Base-by-base conservation (phyloP, 2,113 vertebrate species). In the Lasiurus borealis region DNA sequence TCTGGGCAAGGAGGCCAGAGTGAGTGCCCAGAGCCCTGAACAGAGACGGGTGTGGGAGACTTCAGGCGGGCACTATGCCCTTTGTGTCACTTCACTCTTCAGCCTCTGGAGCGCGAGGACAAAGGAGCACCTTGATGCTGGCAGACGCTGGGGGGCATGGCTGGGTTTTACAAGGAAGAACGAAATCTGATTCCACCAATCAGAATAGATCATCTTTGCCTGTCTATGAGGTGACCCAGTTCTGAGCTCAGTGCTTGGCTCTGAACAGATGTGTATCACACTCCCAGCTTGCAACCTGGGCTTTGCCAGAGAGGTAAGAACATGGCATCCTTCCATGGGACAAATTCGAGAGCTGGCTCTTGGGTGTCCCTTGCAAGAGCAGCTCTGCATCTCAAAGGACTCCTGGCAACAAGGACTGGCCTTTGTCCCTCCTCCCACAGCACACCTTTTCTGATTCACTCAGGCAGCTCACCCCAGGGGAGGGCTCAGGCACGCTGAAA, bases 141-240 rank as follows among this genome's bases (percentile, higher is more conserved):
- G 85, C 81, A 68, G 82, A 68, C 29, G 25, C 88, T 21, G 54
- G 73, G 73, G 71, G 80, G 52, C 69, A 85, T 3, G 0, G 34
- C 96, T 64, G 88, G 94, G 68, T 88, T 95, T 92, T 64, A 92
- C 85, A 66, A 88, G 95, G 78, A 89, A 94, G 83, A 59, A 36
- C 0, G 91, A 95, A 96, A 96, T 25, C 57, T 1, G n/a, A 97
- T 92, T 80, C 46, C 62, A 36, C 88, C 85, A 16, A 85, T 68
- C 15, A 10, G 85, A 59, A 71, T 52, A 57, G 23, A 52, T 92
- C 48, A 6, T 75, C 31, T 36, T 21, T 46, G 95, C 50, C 29
- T 11, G 44, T 54, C 76, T 93, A 25, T 73, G 75, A 57, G 91
- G 77, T 91, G 96, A 94, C 96, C 94, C 95, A 93, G 91, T 96